Conservation (phyloP, 2,797 vertebrate genomes). For the Gambelia wislizenii region DNA sequence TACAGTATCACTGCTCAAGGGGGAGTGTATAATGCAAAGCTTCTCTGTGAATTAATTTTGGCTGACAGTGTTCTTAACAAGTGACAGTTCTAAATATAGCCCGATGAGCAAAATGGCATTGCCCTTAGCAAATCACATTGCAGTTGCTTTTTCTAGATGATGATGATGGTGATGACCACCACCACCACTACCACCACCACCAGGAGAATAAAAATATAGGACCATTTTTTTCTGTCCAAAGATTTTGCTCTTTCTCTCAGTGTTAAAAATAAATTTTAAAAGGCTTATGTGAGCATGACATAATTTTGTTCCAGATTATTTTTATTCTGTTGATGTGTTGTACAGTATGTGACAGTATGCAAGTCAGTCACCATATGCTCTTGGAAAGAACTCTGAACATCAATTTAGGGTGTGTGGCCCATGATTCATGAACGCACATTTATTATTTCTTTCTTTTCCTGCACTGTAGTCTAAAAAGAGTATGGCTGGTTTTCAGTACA, state of each 20-base stretch:
- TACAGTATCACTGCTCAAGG: constrained; percentile 61
- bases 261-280: constrained; percentile 29
- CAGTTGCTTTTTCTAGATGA: constrained; percentile 33
- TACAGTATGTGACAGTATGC: constrained; percentile 13
- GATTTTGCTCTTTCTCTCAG: not conserved
- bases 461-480: not conserved
- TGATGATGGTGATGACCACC: too few species aligned
- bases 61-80: constrained; percentile 71
- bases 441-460: not conserved
- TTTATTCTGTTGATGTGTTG: constrained; percentile 38
- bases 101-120: constrained; percentile 62
- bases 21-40: constrained; percentile 58
- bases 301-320: constrained; percentile 43
- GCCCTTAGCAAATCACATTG: constrained; percentile 63
- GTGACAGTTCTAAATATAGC: constrained; percentile 72
- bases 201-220: constrained; percentile 13
- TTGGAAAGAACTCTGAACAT: not conserved
- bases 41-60: constrained; percentile 70
- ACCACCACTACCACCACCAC: not conserved
- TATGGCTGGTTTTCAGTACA: too few species aligned
- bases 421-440: not conserved
- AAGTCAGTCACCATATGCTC: constrained; percentile 20
- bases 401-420: not conserved
- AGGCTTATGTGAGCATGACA: not conserved
- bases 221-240: not conserved